Evolutionary conservation across 2,888 invertebrate species (phyloP).

Genomic region (Apotomis capreana): DNA sequence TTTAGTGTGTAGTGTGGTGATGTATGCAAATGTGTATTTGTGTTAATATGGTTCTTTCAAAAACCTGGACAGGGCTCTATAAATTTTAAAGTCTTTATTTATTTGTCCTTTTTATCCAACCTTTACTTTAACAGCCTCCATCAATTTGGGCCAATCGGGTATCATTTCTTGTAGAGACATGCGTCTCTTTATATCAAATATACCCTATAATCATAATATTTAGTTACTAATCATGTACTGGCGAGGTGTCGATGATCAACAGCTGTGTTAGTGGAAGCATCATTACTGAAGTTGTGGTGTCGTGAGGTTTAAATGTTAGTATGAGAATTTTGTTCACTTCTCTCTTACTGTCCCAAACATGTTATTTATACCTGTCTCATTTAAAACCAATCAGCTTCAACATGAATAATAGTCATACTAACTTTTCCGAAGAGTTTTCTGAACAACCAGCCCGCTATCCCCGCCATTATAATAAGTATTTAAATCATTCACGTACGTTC

Average conservation of each 20-base stretch:
- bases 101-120: conserved; percentile 83
- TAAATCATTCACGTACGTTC: conserved; percentile 13
- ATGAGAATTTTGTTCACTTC: conserved; percentile 15
- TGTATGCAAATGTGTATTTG: not conserved
- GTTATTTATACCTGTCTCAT: not conserved
- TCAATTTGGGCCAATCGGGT: conserved; percentile 90
- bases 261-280: conserved; percentile 40
- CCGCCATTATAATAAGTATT: conserved; percentile 56
- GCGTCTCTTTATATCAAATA: conserved; percentile 87
- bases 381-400: not conserved
- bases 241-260: conserved; percentile 25
- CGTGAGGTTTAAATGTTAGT: conserved; percentile 32
- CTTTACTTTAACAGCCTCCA: conserved; percentile 86
- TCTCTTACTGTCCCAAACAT: not conserved
- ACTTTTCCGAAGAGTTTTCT: conserved; percentile 58
- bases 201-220: conserved; percentile 84
- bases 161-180: conserved; percentile 88
- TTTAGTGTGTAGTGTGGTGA: conserved; percentile 4
- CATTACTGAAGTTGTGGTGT: conserved; percentile 25
- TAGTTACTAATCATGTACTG: conserved; percentile 56
- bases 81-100: conserved; percentile 63
- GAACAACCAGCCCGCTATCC: conserved; percentile 65
- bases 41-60: conserved; percentile 52
- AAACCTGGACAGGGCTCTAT: conserved; percentile 56
- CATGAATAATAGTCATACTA: conserved; percentile 50